Base-by-base conservation (phyloP, 2,888 invertebrate genomes). In the Gortyna flavago region DNA sequence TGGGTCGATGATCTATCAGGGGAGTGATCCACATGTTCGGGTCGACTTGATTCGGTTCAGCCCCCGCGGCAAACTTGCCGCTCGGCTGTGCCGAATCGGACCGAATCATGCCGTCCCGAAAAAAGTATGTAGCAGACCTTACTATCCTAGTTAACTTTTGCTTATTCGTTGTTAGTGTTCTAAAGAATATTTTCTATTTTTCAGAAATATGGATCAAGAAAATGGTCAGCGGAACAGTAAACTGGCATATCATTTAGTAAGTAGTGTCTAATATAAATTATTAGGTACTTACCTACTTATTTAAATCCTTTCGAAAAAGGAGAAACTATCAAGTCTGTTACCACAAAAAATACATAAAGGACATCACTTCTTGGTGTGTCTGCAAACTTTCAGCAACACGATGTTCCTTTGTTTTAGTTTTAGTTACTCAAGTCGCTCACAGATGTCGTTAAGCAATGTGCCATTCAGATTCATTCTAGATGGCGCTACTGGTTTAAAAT, bases 121-220 rank as follows among this genome's bases (percentile, higher is more conserved):
- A 51, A 54, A 54, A n/a, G 51, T 54, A 25, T 25, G 3, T 54
- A 51, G 11, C 11, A 54, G 25, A 6, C 13, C 3, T 61, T 61
- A 61, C 4, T 18, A 57, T 35, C 2, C 2, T 13, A 38, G 7
- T 11, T 7, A 35, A 21, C 41, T 13, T 41, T 41, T 71, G 32
- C 18, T 32, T 11, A 13, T 2, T 66, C 11, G 13, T 16, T 16
- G 32, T 66, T 13, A 0, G 2, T 21, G 32, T 64, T 68, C 7
- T 41, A 64, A 0, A 18, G 44, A 21, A 32, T 44, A 6, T 13
- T 13, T 16, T 44, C 0, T 18, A 9, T 11, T 35, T 68, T 77
- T 70, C 88, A 92, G 90, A 75, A 89, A 72, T 62, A 93, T 92
- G 93, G 91, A 87, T 4, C 70, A 77, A 35, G 87, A 89, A 72